Conservation (phyloP, 2,113 vertebrate species). For the Cervus canadensis region DNA sequence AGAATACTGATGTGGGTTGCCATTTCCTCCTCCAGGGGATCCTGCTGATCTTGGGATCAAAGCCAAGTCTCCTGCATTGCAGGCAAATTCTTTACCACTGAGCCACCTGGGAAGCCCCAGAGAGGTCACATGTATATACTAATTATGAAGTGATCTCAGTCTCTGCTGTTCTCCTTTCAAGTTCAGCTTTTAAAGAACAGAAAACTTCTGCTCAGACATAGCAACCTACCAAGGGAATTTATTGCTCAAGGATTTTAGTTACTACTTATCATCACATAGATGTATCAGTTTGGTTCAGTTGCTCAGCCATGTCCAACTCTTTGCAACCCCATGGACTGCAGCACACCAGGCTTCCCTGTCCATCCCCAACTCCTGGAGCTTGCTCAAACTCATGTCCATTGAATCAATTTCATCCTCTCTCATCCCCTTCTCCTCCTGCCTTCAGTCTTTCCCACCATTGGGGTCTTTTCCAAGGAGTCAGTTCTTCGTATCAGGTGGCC, state of each 20-base stretch:
- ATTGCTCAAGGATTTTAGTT: not conserved
- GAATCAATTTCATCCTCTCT: not conserved
- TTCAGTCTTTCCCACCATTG: not conserved
- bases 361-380: not conserved
- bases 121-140: not conserved
- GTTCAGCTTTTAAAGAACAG: not conserved
- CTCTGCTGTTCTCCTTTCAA: not conserved
- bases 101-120: not conserved
- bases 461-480: not conserved
- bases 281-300: not conserved
- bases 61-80: not conserved
- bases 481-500: not conserved
- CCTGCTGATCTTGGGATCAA: not conserved
- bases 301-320: not conserved
- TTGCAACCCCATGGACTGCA: not conserved
- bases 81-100: not conserved
- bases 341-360: not conserved
- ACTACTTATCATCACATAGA: not conserved
- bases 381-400: not conserved
- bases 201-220: not conserved
- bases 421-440: not conserved
- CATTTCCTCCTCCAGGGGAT: not conserved
- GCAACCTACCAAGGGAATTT: not conserved
- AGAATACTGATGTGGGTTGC: fast-evolving
- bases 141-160: not conserved